Percentiles rank a stretch among this genome's conserved stretches.
Evolutionary conservation across 2,113 vertebrate species (phyloP).

Genomic region (Columba janthina): DNA sequence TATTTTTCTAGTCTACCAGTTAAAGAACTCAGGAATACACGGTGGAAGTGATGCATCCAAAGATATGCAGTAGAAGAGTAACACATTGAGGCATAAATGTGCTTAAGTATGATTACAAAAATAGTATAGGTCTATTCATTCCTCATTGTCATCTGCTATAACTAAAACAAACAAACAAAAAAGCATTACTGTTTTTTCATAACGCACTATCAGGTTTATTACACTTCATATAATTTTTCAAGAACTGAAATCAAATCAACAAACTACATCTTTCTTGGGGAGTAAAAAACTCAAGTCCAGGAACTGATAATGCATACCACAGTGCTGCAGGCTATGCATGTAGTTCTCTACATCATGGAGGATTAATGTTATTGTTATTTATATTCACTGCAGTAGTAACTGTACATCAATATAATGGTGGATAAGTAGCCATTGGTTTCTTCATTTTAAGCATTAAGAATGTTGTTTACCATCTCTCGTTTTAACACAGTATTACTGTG

Average conservation of each 20-base stretch:
- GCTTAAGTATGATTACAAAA: not conserved
- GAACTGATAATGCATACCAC: not conserved
- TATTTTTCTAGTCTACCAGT: not conserved
- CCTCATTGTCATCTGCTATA: not conserved
- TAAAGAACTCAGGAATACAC: not conserved
- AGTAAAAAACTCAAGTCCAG: not conserved
- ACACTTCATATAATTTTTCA: not conserved
- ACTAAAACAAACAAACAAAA: not conserved
- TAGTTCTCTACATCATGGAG: not conserved
- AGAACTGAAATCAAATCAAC: not conserved
- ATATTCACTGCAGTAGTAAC: conserved; percentile 35
- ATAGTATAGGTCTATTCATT: not conserved
- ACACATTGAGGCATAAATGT: not conserved
- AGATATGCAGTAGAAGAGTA: not conserved
- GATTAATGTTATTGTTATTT: conserved; percentile 56
- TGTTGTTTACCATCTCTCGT: conserved; percentile 53
- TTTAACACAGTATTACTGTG: conserved; percentile 24
- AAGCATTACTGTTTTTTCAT: not conserved
- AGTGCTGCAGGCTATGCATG: not conserved
- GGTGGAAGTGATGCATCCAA: not conserved
- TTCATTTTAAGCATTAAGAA: conserved; percentile 52
- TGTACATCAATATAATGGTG: conserved; percentile 44
- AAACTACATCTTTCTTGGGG: not conserved
- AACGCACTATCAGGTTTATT: not conserved
- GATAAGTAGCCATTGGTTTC: conserved; percentile 40